Evolutionary conservation across 2,113 vertebrate species (phyloP).

Genomic region (Pristiophorus japonicus): DNA sequence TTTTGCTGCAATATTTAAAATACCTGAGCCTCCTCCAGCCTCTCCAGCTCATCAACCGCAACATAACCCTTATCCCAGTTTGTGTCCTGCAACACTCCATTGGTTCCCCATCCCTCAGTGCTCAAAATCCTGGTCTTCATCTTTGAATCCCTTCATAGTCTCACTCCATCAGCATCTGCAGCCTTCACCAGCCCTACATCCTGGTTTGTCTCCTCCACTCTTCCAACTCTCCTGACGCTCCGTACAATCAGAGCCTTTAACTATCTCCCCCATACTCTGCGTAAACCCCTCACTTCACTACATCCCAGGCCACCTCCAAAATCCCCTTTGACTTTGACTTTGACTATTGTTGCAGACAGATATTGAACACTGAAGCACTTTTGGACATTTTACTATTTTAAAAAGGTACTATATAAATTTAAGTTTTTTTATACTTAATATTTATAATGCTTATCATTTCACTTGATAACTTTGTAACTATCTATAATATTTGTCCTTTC

Average conservation of each 20-base stretch:
- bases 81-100: neutral
- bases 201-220: neutral
- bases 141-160: neutral
- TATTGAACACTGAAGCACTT: neutral
- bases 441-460: neutral
- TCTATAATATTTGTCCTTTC: neutral
- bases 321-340: neutral
- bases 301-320: neutral
- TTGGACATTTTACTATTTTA: neutral
- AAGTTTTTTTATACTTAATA: neutral
- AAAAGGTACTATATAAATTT: neutral
- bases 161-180: neutral
- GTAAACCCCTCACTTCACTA: neutral
- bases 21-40: too few relatives aligned
- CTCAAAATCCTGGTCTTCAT: neutral
- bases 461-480: neutral
- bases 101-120: neutral
- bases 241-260: neutral
- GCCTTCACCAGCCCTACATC: neutral
- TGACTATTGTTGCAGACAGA: neutral
- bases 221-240: neutral
- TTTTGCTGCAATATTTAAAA: too few relatives aligned
- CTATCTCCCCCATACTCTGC: neutral
- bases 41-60: neutral
- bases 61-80: neutral